phyloP scores from a whole-genome alignment of 2,113 vertebrate genomes.

The Verasper variegatus region DNA sequence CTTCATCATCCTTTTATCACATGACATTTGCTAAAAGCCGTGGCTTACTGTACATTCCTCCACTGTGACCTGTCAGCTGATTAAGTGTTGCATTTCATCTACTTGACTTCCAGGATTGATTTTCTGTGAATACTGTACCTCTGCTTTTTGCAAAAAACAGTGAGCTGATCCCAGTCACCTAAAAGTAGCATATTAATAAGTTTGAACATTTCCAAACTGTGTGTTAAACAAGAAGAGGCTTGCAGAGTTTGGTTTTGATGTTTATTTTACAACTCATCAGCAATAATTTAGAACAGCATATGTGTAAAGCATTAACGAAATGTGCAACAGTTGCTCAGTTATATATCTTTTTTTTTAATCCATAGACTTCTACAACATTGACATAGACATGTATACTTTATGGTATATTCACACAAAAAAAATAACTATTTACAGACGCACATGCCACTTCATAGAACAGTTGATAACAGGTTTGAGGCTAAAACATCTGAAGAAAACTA shows the following conservation, averaged over 20 bases:
- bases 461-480: slow-evolving; percentile 89
- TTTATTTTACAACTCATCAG: slow-evolving; percentile 94
- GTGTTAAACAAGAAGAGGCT: slow-evolving; percentile 41
- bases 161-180: not conserved
- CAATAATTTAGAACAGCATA: slow-evolving; percentile 98
- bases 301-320: slow-evolving; percentile 96
- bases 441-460: slow-evolving; percentile 88
- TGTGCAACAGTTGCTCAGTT: slow-evolving; percentile 91
- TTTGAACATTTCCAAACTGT: too few species aligned
- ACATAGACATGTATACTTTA: slow-evolving; percentile 88
- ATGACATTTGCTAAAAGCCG: slow-evolving; percentile 74
- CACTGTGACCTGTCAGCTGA: slow-evolving; percentile 75
- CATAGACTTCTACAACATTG: slow-evolving; percentile 96
- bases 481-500: slow-evolving; percentile 87
- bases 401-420: slow-evolving; percentile 87
- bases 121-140: slow-evolving; percentile 1
- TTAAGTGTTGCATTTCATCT: slow-evolving; percentile 34
- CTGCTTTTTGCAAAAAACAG: not conserved
- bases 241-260: slow-evolving; percentile 84
- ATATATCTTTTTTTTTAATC: slow-evolving; percentile 84
- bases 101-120: slow-evolving; percentile 9
- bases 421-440: slow-evolving; percentile 89
- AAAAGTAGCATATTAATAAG: not conserved
- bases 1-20: slow-evolving; percentile 72
- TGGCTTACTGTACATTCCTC: slow-evolving; percentile 76